A percentile compares a stretch with the other conserved stretches of the same genome.
Conservation (phyloP, 2,888 invertebrate species). For the Pseudolycoriella hygida region DNA sequence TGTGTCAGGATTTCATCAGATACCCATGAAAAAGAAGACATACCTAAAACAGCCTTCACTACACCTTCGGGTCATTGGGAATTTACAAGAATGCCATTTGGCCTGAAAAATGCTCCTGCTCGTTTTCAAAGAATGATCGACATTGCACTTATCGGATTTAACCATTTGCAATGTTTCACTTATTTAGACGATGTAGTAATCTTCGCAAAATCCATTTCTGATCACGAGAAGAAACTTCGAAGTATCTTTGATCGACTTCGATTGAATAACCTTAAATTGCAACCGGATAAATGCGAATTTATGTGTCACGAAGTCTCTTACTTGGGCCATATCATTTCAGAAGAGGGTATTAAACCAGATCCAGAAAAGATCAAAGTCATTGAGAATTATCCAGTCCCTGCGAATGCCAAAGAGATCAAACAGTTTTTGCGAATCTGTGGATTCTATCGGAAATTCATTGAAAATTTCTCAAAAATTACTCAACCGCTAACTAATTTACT, state of each 20-base stretch:
- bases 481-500: neutral
- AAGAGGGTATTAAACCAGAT: slow-evolving; percentile 4
- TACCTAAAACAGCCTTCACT: slow-evolving; percentile 11
- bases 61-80: slow-evolving; percentile 9
- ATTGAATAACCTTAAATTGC: slow-evolving; percentile 13
- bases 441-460: neutral
- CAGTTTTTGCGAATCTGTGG: neutral
- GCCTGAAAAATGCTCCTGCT: slow-evolving; percentile 7
- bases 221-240: slow-evolving; percentile 13
- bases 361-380: neutral
- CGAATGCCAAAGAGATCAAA: neutral
- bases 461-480: neutral
- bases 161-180: slow-evolving; percentile 4
- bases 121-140: slow-evolving; percentile 9
- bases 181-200: slow-evolving; percentile 8
- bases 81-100: slow-evolving; percentile 8
- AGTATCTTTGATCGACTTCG: slow-evolving; percentile 13
- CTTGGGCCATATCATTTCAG: slow-evolving; percentile 17
- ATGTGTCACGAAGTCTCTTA: slow-evolving; percentile 11
- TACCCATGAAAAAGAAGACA: slow-evolving; percentile 3
- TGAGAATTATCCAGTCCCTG: neutral
- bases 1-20: neutral
- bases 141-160: neutral
- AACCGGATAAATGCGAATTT: slow-evolving; percentile 15
- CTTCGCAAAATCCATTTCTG: slow-evolving; percentile 13